These are phyloP conservation scores for Sarcophilus harrisii DNA, from an alignment of 2,797 vertebrate species.

Conservation along the genomic window DNA sequence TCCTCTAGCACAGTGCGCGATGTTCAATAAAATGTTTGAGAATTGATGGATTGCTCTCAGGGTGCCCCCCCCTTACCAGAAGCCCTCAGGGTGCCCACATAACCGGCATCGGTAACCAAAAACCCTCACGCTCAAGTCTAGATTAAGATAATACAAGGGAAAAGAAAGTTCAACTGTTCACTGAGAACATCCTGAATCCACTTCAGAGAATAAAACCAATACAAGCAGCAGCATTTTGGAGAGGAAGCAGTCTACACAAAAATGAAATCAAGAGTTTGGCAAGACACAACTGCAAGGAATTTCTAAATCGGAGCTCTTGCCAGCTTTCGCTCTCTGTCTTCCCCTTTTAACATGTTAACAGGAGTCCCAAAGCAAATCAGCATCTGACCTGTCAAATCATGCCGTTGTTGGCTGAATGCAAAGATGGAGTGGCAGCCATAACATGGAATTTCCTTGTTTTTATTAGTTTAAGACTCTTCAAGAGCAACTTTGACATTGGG, in stretches of 20 bases:
- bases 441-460: conserved; percentile 74
- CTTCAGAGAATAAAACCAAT: conserved; percentile 53
- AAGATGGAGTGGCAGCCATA: conserved; percentile 73
- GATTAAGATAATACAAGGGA: background rate
- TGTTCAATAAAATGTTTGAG: background rate
- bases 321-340: background rate
- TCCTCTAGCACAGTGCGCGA: background rate
- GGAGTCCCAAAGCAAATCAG: conserved; percentile 58
- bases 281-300: background rate
- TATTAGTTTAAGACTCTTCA: conserved; percentile 79
- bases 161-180: background rate
- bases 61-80: no score
- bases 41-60: background rate
- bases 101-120: background rate
- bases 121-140: background rate
- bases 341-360: background rate
- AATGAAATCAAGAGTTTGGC: conserved; percentile 64
- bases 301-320: conserved; percentile 45
- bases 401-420: conserved; percentile 68
- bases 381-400: conserved; percentile 54
- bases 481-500: conserved; percentile 67
- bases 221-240: conserved; percentile 50
- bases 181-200: conserved; percentile 31
- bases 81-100: background rate
- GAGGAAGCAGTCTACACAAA: conserved; percentile 63